Base-by-base conservation (phyloP, 2,797 vertebrate species). In the Pelodytes ibericus region DNA sequence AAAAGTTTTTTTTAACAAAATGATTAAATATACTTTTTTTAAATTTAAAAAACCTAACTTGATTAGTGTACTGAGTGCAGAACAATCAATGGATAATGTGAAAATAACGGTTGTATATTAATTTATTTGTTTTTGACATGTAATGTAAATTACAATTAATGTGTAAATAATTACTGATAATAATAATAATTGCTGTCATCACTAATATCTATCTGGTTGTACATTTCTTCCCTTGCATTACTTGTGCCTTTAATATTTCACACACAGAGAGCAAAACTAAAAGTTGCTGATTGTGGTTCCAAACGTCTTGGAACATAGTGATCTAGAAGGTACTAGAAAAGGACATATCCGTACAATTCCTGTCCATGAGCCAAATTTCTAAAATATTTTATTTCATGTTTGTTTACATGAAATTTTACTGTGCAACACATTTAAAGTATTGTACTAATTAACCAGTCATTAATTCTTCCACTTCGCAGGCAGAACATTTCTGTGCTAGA, bases 381-480 rank as follows among this genome's bases (percentile, higher is more conserved):
- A 31, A 68, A 75, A 36, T 22, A 2, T 7, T 27, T n/a, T 57
- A 10, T 13, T 44, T 44, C 30, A 62, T 10, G 30, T 27, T 10
- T 72, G 6, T 30, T 63, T 70, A 24, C 27, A 56, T 76, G 24
- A 11, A n/a, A 39, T 67, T 65, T 59, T 41, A 67, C 41, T 74
- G 49, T 71, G 25, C 53, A 56, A 44, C 26, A 65, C 10, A 29
- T 56, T 9, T 24, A 71, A 64, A 62, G 29, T 30, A 57, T 11
- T 71, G 68, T 64, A 53, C 60, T 77, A 71, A 59, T 71, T 71
- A 59, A 65, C 33, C 68, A 71, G 58, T 60, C 60, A 58, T 65
- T 60, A 63, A 77, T 65, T 65, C 60, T 58, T 69, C 67, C 61
- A 77, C 61, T 77, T 71, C 71, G 36, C 59, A 77, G 33, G 27